A percentile compares a stretch with the other conserved stretches of the same genome.
phyloP scores from a whole-genome alignment of 2,888 invertebrate species.

The Mythimna lalbum region DNA sequence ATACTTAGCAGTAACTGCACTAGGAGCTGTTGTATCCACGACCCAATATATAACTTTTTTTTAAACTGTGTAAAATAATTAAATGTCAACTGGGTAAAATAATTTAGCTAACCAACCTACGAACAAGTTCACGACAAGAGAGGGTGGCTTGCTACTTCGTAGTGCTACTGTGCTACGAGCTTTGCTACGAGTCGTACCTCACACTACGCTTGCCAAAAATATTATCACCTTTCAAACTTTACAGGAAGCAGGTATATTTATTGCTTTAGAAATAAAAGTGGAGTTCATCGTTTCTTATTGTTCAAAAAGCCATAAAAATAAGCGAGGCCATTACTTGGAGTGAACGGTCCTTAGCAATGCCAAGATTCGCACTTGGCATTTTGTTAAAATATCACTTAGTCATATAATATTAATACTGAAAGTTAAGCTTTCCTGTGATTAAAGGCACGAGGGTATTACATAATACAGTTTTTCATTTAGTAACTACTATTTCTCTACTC shows the following conservation, averaged over 20 bases:
- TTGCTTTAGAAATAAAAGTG: neutral
- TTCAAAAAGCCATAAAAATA: neutral
- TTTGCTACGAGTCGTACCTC: constrained; percentile 17
- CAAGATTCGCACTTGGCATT: neutral
- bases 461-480: constrained; percentile 6
- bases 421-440: neutral
- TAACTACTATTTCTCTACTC: constrained; percentile 18
- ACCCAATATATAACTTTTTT: too few relatives aligned
- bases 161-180: constrained; percentile 9
- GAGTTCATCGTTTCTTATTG: neutral
- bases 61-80: too few relatives aligned
- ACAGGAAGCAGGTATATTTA: neutral
- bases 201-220: neutral
- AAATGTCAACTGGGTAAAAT: too few relatives aligned
- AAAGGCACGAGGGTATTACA: constrained; percentile 8
- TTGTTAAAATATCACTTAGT: neutral
- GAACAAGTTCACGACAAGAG: neutral
- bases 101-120: neutral
- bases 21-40: too few relatives aligned
- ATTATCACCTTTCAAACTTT: neutral
- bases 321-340: neutral
- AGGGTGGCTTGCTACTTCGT: neutral
- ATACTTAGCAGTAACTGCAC: too few relatives aligned
- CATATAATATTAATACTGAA: neutral
- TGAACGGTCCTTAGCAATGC: neutral